phyloP scores from a whole-genome alignment of 2,797 vertebrate genomes.

The Podarcis lilfordi region DNA sequence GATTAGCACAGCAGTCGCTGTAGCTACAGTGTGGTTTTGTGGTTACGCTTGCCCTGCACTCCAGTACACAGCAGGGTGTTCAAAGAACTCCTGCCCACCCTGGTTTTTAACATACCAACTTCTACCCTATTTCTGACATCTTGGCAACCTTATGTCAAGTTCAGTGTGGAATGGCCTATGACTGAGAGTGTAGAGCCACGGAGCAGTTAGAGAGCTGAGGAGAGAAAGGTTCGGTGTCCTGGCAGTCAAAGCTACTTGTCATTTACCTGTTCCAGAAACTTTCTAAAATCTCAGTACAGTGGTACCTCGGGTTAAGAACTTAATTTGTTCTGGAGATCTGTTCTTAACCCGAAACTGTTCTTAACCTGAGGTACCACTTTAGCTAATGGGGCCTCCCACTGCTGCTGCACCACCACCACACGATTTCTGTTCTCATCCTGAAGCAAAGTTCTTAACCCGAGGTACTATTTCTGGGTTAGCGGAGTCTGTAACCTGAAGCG shows the following conservation, averaged over 20 bases:
- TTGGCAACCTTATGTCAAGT: conserved; percentile 27
- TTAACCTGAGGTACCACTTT: no score
- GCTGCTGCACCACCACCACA: no score
- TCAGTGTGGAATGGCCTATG: conserved; percentile 41
- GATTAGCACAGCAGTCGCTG: conserved; percentile 59
- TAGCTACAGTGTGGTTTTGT: conserved; percentile 58
- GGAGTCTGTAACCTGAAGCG: no score
- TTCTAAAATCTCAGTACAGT: background rate
- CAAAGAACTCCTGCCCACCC: conserved; percentile 25
- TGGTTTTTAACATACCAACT: conserved; percentile 27
- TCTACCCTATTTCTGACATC: conserved; percentile 41
- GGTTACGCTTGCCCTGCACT: conserved; percentile 48
- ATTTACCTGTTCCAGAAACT: background rate
- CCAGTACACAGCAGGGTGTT: background rate
- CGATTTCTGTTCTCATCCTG: no score
- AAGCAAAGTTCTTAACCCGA: no score
- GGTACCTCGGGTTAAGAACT: no score
- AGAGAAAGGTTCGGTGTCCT: conserved; percentile 7
- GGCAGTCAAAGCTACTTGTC: background rate
- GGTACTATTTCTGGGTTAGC: no score
- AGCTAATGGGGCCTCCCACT: no score
- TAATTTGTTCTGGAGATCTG: no score
- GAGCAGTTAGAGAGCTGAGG: background rate
- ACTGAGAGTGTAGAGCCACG: background rate
- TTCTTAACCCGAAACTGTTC: no score